Base-by-base conservation (phyloP, 1,140 invertebrate genomes). In the Euura lappo region DNA sequence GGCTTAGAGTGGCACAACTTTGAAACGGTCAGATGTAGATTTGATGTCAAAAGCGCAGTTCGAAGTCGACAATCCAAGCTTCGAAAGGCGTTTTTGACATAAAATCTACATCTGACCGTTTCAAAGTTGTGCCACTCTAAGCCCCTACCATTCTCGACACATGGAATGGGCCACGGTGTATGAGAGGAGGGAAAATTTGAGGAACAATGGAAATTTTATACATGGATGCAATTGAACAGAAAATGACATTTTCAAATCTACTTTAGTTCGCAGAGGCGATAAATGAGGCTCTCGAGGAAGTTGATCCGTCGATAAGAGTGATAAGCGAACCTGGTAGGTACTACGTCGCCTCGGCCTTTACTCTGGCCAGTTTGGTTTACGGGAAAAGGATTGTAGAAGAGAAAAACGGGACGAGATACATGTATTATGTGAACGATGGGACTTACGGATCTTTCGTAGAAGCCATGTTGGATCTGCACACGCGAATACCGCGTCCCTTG, bases 241-340 rank as follows among this genome's bases (percentile, higher is more conserved):
- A 60, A n/a, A n/a, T 6, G 51, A 60, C 51, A 60, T 60, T 60
- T 60, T 60, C 6, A 3, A 60, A 60, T 60, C 13, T n/a, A 11
- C 51, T n/a, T 60, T 68, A 88, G 87, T 86, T 90, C 69, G 86
- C 89, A 8, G 76, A 80, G 43, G 79, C 89, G 2, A 86, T 93
- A 46, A 91, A 91, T 71, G 83, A 84, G 3, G 88, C 91, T 4
- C 79, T 94, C 65, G 87, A 92, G 69, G 84, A 89, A 44, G 85
- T 90, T 69, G 94, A 94, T 85, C 90, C 92, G 6, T 85, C 83
- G 0, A 89, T 94, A 45, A 81, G 87, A 70, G 88, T 94, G 45
- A 94, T 94, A 78, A 91, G 91, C 75, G 93, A 94, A 78, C 93
- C 93, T 2, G 93, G 93, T n/a, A 88, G 91, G 69, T 95, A 91